Evolutionary conservation across 2,797 vertebrate species (phyloP).

Genomic region (Dermochelys coriacea): DNA sequence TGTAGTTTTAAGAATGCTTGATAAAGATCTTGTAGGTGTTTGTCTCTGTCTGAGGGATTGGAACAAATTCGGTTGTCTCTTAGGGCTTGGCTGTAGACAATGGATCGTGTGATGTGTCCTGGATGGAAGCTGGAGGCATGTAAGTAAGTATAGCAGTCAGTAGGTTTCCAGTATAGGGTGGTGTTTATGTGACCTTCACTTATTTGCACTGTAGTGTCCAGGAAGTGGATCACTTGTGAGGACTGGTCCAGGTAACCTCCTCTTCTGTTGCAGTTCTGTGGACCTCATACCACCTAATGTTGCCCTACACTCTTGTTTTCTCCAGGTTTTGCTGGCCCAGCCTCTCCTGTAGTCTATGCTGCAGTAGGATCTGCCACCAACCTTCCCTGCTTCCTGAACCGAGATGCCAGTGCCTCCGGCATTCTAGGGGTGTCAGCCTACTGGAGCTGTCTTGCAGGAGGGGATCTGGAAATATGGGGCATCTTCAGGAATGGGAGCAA

Average conservation of each 20-base stretch:
- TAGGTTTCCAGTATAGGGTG: too few species aligned
- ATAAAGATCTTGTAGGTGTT: too few species aligned
- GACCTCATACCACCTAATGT: background rate
- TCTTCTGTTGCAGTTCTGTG: background rate
- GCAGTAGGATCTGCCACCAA: conserved; percentile 71
- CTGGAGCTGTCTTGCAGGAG: conserved; percentile 70
- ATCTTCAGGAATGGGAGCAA: background rate
- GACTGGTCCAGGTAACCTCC: background rate
- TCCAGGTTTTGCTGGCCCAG: conserved; percentile 72
- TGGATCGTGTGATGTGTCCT: too few species aligned
- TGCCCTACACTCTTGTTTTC: background rate
- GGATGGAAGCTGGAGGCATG: too few species aligned
- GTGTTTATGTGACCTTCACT: too few species aligned
- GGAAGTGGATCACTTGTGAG: too few species aligned
- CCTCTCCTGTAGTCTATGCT: conserved; percentile 69
- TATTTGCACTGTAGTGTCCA: too few species aligned
- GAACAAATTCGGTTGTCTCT: too few species aligned
- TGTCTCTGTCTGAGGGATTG: too few species aligned
- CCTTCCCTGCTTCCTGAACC: conserved; percentile 72
- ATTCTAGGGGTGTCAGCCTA: conserved; percentile 25
- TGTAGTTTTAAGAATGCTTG: too few species aligned
- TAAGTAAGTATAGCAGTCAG: too few species aligned
- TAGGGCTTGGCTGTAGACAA: too few species aligned
- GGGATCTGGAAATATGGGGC: background rate
- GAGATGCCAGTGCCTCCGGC: conserved; percentile 18